Conservation (phyloP, 1,140 invertebrate species). For the Camponotus pennsylvanicus region DNA sequence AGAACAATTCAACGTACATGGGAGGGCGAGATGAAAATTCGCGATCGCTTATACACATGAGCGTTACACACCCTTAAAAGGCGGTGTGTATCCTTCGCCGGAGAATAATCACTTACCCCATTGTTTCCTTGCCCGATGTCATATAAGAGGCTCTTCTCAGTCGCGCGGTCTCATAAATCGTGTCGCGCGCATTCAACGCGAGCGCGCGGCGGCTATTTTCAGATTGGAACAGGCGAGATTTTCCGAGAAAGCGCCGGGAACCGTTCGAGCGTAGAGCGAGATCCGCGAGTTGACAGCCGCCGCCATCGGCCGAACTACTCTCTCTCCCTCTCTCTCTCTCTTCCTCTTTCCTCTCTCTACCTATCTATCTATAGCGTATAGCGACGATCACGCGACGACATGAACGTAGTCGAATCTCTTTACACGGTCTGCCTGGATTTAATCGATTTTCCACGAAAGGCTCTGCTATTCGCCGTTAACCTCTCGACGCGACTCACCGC, state of each 20-base stretch:
- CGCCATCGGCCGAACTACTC: slow-evolving; percentile 78
- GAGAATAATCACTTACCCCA: slow-evolving; percentile 81
- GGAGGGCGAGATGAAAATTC: slow-evolving; percentile 41
- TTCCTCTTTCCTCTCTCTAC: not conserved
- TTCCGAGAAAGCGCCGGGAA: slow-evolving; percentile 60
- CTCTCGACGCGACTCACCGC: slow-evolving; percentile 18
- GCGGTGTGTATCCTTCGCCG: slow-evolving; percentile 66
- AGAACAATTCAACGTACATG: slow-evolving; percentile 49
- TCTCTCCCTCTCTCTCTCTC: not conserved
- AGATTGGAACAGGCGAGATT: not conserved
- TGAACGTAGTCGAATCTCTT: slow-evolving; percentile 79
- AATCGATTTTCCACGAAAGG: slow-evolving; percentile 81
- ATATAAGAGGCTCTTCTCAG: slow-evolving; percentile 79
- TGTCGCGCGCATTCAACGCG: slow-evolving; percentile 44
- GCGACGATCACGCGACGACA: slow-evolving; percentile 74
- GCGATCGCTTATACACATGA: slow-evolving; percentile 56
- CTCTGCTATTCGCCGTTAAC: slow-evolving; percentile 56
- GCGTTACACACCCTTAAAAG: slow-evolving; percentile 80
- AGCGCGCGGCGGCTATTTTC: slow-evolving; percentile 31
- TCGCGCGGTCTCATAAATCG: slow-evolving; percentile 77
- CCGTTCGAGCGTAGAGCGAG: slow-evolving; percentile 57
- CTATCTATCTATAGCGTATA: slow-evolving; percentile 56
- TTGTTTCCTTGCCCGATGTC: slow-evolving; percentile 85
- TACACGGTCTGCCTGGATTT: slow-evolving; percentile 79
- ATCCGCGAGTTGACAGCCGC: slow-evolving; percentile 81